These are phyloP conservation scores for Rotaria sp. DNA, from an alignment of 2,888 invertebrate species.

Conservation along the genomic window DNA sequence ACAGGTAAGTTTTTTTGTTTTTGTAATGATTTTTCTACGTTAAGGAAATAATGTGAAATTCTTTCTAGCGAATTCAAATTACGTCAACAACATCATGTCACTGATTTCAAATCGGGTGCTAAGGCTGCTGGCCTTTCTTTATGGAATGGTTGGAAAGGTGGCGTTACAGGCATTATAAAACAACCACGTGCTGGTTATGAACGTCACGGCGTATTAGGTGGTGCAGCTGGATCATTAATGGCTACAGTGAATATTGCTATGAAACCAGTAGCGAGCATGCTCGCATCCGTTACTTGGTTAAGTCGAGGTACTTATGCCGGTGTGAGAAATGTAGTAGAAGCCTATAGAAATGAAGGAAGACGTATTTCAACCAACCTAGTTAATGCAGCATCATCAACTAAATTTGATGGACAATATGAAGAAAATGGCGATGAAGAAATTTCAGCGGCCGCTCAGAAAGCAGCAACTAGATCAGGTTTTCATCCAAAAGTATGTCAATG, in stretches of 20 bases:
- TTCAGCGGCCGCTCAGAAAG: neutral
- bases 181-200: conserved; percentile 7
- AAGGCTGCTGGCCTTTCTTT: neutral
- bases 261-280: neutral
- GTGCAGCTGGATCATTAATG: neutral
- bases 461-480: neutral
- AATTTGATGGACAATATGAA: too few relatives aligned
- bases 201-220: neutral
- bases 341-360: neutral
- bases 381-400: neutral
- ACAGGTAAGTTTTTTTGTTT: neutral
- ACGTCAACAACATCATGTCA: neutral
- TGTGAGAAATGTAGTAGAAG: neutral
- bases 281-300: conserved; percentile 1
- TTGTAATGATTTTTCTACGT: neutral
- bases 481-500: neutral
- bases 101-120: conserved; percentile 4
- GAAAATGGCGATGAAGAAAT: neutral
- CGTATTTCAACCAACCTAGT: neutral
- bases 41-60: neutral
- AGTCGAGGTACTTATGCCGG: conserved; percentile 6
- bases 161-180: neutral
- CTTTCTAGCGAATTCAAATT: neutral
- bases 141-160: conserved; percentile 8
- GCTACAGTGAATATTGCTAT: neutral